Base-by-base conservation (phyloP, 2,797 vertebrate species). In the Myotis myotis region DNA sequence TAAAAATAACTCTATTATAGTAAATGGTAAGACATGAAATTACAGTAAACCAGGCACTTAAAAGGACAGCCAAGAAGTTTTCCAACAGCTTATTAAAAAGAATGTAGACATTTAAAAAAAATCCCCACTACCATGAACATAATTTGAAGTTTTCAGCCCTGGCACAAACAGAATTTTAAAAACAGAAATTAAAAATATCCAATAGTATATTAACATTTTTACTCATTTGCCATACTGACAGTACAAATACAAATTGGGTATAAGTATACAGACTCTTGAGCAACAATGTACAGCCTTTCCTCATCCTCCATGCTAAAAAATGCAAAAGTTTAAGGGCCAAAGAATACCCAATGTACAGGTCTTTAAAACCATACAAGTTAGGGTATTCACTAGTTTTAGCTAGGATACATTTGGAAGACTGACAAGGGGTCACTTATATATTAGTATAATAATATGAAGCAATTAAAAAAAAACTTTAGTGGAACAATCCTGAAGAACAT, bases 31-130 rank as follows among this genome's bases (percentile, higher is more conserved):
- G 96, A 97, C 97, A 97, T 95, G 95, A 98, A 96, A 95, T 97
- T 97, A 98, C 96, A 97, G 93, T 96, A 96, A 96, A 93, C 93
- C 95, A 97, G 97, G 97, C 97, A 96, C 87, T 96, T 95, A 95
- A 93, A 97, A 97, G 96, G 96, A 97, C 94, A 98, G 97, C 94
- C 98, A 98, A 97, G 97, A 98, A 97, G 97, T 98, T 98, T 98
- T 99, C 97, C 98, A 99, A 99, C 98, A 98, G 99, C 99, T 99
- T 99, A 99, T 99, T 99, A 99, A 98, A 99, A 99, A 99, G 99
- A 98, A 99, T 99, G 99, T 98, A 99, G 99, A 99, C 99, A 99
- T 44, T 99, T 99, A 97, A 98, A 98, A 99, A 98, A 97, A 97
- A 98, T 98, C 98, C 98, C 98, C 98, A 99, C 98, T 98, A 99